phyloP scores from a whole-genome alignment of 2,113 vertebrate genomes.

The Paedocypris sp. region DNA sequence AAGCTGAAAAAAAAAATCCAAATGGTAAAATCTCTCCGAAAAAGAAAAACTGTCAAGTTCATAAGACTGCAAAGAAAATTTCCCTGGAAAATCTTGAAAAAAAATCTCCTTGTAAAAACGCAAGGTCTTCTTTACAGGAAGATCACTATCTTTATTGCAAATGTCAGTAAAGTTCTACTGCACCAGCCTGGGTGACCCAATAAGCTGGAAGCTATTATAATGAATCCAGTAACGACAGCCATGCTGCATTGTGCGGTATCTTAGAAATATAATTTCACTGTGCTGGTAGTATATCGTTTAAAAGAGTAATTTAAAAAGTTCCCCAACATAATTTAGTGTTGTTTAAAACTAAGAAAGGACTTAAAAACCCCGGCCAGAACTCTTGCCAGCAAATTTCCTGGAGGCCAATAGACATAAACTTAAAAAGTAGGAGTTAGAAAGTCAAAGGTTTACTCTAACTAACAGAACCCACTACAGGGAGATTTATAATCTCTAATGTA shows the following conservation, averaged over 20 bases:
- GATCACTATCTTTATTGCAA: background rate
- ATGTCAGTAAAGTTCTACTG: background rate
- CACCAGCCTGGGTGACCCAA: background rate
- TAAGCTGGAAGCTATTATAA: background rate
- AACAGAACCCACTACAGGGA: background rate
- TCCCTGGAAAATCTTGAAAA: background rate
- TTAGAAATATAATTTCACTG: background rate
- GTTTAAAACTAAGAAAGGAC: background rate
- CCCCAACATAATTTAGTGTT: background rate
- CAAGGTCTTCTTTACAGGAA: background rate
- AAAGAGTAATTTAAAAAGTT: background rate
- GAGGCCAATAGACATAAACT: too few relatives aligned
- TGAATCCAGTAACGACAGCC: background rate
- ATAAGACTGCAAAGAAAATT: too few relatives aligned
- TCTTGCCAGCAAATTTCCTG: too few relatives aligned
- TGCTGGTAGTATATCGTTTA: background rate
- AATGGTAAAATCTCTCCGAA: too few relatives aligned
- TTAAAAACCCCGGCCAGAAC: too few relatives aligned
- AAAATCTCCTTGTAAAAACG: too few relatives aligned
- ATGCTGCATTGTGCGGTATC: background rate
- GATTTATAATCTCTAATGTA: background rate
- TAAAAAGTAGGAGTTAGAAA: background rate
- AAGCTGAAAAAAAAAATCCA: too few relatives aligned
- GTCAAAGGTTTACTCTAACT: background rate
- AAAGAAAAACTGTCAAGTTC: too few relatives aligned